Base-by-base conservation (phyloP, 2,888 invertebrate species). In the Brenthis ino region DNA sequence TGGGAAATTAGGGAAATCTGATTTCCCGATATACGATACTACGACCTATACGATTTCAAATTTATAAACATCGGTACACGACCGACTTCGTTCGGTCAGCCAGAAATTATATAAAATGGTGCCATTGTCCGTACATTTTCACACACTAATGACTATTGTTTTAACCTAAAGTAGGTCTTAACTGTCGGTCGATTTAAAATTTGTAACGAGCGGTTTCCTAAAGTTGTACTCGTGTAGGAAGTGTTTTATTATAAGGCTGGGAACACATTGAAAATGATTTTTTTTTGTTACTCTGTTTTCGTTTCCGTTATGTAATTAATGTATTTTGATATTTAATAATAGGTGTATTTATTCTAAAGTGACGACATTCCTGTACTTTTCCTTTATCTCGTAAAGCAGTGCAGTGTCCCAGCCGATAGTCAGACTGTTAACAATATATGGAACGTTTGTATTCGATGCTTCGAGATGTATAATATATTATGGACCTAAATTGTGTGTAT, bases 401-500 rank as follows among this genome's bases (percentile, higher is more conserved):
- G 63, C 5, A 13, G 12, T 20, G 63, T 68, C 68, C 56, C 64
- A 57, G 58, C 68, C 61, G 57, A 56, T 54, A 28, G 28, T 65
- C 53, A 50, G 47, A 56, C 12, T 65, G 71, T 69, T 67, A 65
- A 16, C 11, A 47, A 53, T 70, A 51, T 65, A 70, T 57, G 13
- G 37, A 57, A 57, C 47, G 66, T 70, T 64, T 67, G 68, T 70
- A 68, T 72, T 77, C 75, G 72, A 78, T 77, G 79, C 80, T 79
- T 76, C 74, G 74, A 73, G 69, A 75, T 71, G 75, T 78, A 77
- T 70, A 70, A 60, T 71, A 60, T 71, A 69, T 83, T 74, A 89
- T 84, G 90, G 89, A 91, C 90, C 91, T 90, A 91, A 90, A 86
- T 75, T 84, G 82, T 88, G 76, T 81, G 86, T 91, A 89, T 85